A percentile compares a stretch with the other conserved stretches of the same genome.
Conservation (phyloP, 2,888 invertebrate species). For the Campaea margaritaria region DNA sequence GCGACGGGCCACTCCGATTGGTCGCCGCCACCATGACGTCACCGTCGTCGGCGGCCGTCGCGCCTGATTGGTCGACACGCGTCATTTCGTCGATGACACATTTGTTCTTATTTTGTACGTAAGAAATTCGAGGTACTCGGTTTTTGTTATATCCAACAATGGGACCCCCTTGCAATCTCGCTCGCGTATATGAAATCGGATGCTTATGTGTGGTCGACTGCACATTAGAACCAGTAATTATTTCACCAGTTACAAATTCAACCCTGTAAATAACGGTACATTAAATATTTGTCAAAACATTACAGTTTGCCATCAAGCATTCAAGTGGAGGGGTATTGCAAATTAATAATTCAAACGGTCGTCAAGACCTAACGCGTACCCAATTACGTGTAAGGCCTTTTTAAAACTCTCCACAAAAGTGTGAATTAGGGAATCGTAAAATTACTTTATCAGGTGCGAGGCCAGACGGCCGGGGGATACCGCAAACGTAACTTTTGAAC, state of each 20-base stretch:
- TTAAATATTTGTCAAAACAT: slow-evolving; percentile 46
- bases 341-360: slow-evolving; percentile 67
- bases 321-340: slow-evolving; percentile 33
- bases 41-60: slow-evolving; percentile 82
- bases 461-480: slow-evolving; percentile 68
- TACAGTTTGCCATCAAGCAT: slow-evolving; percentile 28
- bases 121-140: slow-evolving; percentile 76
- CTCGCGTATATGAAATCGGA: slow-evolving; percentile 63
- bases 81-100: slow-evolving; percentile 84
- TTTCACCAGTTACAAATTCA: slow-evolving; percentile 23
- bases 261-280: slow-evolving; percentile 27
- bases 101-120: slow-evolving; percentile 83
- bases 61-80: slow-evolving; percentile 84
- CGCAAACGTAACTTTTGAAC: slow-evolving; percentile 68
- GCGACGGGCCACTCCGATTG: slow-evolving; percentile 78
- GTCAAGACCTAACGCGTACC: slow-evolving; percentile 68
- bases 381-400: slow-evolving; percentile 72
- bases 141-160: slow-evolving; percentile 75
- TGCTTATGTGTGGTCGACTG: slow-evolving; percentile 60
- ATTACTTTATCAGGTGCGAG: slow-evolving; percentile 81
- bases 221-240: slow-evolving; percentile 45
- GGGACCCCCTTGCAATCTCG: slow-evolving; percentile 57
- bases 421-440: slow-evolving; percentile 81
- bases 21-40: slow-evolving; percentile 78
- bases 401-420: slow-evolving; percentile 81